Conservation (phyloP, 37 sponge, comb jelly and placozoan genomes). For the Oopsacas minuta region DNA sequence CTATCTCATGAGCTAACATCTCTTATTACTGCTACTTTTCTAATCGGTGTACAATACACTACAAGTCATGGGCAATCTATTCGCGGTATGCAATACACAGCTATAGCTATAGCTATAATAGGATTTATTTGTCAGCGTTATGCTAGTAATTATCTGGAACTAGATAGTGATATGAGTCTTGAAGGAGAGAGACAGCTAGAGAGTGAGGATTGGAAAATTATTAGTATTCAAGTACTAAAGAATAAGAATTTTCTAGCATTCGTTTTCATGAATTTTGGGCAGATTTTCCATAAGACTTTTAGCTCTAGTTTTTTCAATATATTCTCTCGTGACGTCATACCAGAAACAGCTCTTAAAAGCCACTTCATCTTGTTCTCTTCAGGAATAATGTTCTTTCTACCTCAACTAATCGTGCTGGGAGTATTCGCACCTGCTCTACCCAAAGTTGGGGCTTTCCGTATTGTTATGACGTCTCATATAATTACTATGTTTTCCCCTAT, state of each 20-base stretch:
- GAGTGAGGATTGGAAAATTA: not conserved
- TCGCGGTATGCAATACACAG: not conserved
- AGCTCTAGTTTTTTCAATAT: conserved; percentile 29
- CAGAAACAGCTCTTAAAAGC: not conserved
- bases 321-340: conserved; percentile 15
- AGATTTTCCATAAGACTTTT: conserved; percentile 32
- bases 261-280: conserved; percentile 10
- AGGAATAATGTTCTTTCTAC: conserved; percentile 1
- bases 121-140: not conserved
- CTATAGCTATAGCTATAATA: not conserved
- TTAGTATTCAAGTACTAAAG: not conserved
- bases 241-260: not conserved
- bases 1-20: not conserved
- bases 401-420: not conserved
- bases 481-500: not conserved
- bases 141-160: not conserved
- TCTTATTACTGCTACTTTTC: not conserved
- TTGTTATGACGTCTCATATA: not conserved
- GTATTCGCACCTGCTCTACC: not conserved
- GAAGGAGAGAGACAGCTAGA: not conserved
- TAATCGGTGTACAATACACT: not conserved
- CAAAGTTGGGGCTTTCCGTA: not conserved
- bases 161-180: not conserved
- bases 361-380: not conserved
- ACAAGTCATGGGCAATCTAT: not conserved